Base-by-base conservation (phyloP, 1,140 invertebrate species). In the Triops longicaudatus region DNA sequence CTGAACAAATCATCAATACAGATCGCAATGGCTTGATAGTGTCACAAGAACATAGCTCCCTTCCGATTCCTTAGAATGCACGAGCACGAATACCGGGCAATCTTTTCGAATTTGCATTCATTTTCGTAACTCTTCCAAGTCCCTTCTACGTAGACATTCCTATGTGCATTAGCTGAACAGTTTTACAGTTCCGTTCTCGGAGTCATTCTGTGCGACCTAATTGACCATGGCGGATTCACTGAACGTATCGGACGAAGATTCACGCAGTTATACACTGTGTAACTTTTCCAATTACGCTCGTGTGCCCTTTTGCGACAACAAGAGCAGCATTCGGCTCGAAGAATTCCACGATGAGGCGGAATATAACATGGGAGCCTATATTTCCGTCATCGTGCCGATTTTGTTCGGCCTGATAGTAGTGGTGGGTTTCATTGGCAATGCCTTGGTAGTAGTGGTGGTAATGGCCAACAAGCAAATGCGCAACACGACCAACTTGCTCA, bases 401-500 rank as follows among this genome's bases (percentile, higher is more conserved):
- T 90, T 96, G 81, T 97, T 96, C 83, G 92, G 93, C 0, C 87
- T 95, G 76, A 95, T 97, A 77, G 91, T 93, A 37, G 86, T 97
- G 9, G 87, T 96, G 63, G 95, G 96, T 22, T 85, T 97, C 1
- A 86, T 96, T 31, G 96, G 96, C 78, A 98, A 97, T 84, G 89
- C 90, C 4, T 74, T 79, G 26, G 80, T 84, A 14, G 87, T 88
- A 14, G 83, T 89, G 37, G 91, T 96, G 0, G 92, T 95, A 0
- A 89, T 90, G 12, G 90, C 90, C 3, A 96, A 97, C 85, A 91
- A 93, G 75, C 91, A 93, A 82, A 97, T 97, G 94, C 87, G 94
- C 80, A 95, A 93, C 9, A 96, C 95, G 1, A 97, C 95, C 27
- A 97, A 98, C 82, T 87, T 97, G 50, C 88, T 97, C 4, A 97